Evolutionary conservation across 2,797 vertebrate genomes (phyloP), one percentile per base, ranked within the genome.

Genomic region (Heliangelus exortis): DNA sequence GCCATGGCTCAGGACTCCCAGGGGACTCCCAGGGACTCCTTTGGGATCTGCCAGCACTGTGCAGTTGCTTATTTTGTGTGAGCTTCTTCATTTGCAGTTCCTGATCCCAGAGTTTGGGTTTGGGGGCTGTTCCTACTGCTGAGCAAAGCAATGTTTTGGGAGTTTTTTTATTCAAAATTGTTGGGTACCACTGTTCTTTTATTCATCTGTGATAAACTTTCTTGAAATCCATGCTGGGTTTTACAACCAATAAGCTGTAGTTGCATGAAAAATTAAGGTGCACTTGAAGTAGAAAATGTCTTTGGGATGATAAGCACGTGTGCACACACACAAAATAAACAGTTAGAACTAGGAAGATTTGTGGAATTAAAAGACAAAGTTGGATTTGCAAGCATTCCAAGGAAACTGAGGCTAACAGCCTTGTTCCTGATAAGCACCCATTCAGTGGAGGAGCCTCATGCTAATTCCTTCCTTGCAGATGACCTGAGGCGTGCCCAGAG

Each of bases 141-240:
- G 51, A 45, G 31, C 6, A 25, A 34, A 59, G 21, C 47, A 72
- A 2, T 5, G 5, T 3, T 85, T 55, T 19, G 3, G 26, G 28
- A 11, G 3, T 4, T 47, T 78, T 69, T 16, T 66, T 92, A 8
- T 73, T 85, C 34, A 14, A 12, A 89, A 12, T 31, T 26, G 48
- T 55, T 71, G 80, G 53, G 36, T 67, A 51, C 58, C 14, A 28
- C 28, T 74, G 3, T 79, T 89, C 63, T 91, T 91, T 74, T 10
- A 15, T 80, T 92, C 26, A 58, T 89, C 59, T 92, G 71, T 69
- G 72, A 66, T 87, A 73, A 92, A 33, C 17, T 67, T 79, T 39
- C 45, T 77, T 89, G 57, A 91, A 93, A 71, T 91, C 79, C 28
- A 2, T 63, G 53, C 72, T n/a, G 80, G 43, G 28, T 69, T 93